These are phyloP conservation scores for Alethe diademata DNA, from an alignment of 2,113 vertebrate genomes.

Conservation along the genomic window DNA sequence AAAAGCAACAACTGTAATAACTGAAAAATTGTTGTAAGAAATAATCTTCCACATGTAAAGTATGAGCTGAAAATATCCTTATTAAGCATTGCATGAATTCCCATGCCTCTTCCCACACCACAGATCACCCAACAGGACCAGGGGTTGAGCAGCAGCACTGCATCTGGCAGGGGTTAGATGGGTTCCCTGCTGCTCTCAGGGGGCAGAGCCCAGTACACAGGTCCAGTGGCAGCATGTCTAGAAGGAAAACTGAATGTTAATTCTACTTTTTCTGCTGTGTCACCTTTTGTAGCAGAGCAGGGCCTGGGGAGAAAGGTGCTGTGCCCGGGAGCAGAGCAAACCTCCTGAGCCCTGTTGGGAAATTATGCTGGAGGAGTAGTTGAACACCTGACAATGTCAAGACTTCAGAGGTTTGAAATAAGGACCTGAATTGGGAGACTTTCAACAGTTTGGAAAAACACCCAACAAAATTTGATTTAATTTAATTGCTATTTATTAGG, in stretches of 20 bases:
- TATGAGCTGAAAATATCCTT: not conserved
- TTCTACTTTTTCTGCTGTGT: not conserved
- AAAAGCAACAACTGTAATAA: not conserved
- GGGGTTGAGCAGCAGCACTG: not conserved
- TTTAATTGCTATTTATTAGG: not conserved
- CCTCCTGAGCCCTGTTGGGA: not conserved
- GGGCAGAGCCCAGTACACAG: not conserved
- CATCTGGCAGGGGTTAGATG: accelerated
- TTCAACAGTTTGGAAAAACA: not conserved
- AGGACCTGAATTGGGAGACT: not conserved
- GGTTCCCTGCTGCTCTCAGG: no score
- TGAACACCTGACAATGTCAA: not conserved
- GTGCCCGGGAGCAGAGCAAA: accelerated
- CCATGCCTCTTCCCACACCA: not conserved
- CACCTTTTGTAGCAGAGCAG: not conserved
- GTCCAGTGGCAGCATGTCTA: not conserved
- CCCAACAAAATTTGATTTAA: not conserved
- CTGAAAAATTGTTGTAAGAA: not conserved
- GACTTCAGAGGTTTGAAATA: not conserved
- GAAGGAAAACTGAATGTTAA: not conserved
- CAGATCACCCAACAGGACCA: accelerated
- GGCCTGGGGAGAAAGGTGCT: accelerated
- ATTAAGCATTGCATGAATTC: not conserved
- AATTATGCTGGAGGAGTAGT: not conserved
- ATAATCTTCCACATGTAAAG: not conserved